Conservation (phyloP, 2,888 invertebrate genomes). For the Microctonus brassicae region DNA sequence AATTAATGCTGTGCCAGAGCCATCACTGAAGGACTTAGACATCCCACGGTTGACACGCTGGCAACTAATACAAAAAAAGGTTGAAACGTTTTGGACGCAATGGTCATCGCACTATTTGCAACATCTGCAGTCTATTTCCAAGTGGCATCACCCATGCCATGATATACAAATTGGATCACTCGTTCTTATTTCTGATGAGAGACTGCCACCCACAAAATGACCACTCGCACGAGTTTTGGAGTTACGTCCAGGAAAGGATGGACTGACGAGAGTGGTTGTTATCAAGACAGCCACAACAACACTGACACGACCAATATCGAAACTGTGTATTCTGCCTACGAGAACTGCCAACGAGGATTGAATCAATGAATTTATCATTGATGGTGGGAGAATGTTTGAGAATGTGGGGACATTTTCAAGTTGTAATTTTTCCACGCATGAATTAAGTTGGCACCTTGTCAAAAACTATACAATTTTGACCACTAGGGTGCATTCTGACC, state of each 20-base stretch:
- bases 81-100: slow-evolving; percentile 30
- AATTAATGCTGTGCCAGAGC: slow-evolving; percentile 5
- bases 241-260: slow-evolving; percentile 47
- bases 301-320: slow-evolving; percentile 41
- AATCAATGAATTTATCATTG: too few relatives aligned
- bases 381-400: too few relatives aligned
- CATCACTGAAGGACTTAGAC: slow-evolving; percentile 35
- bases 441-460: too few relatives aligned
- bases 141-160: slow-evolving; percentile 27
- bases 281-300: slow-evolving; percentile 41
- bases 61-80: slow-evolving; percentile 26
- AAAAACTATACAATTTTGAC: too few relatives aligned
- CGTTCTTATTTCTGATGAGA: slow-evolving; percentile 43
- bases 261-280: slow-evolving; percentile 42
- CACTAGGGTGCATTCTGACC: too few relatives aligned
- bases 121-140: slow-evolving; percentile 12
- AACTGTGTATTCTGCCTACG: slow-evolving; percentile 22
- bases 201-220: slow-evolving; percentile 43
- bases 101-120: slow-evolving; percentile 34
- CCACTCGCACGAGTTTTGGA: slow-evolving; percentile 42
- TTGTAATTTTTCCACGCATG: too few relatives aligned
- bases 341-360: too few relatives aligned
- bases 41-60: slow-evolving; percentile 33
- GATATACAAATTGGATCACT: slow-evolving; percentile 25
- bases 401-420: too few relatives aligned